A percentile compares a stretch with the other conserved stretches of the same genome.
Conservation (phyloP, 2,888 invertebrate species). For the Clitarchus hookeri region DNA sequence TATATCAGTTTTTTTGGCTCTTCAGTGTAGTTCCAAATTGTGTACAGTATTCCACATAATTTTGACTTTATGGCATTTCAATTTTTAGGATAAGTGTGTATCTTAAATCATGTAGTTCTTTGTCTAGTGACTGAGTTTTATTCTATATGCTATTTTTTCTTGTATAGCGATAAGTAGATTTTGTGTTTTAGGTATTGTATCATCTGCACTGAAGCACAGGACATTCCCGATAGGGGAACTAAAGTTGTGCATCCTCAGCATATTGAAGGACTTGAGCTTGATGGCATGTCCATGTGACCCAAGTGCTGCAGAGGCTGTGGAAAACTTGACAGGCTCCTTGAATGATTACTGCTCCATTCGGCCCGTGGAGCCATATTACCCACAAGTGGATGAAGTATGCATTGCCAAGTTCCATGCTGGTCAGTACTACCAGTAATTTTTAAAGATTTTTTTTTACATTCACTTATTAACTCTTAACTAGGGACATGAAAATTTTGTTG, state of each 20-base stretch:
- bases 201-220: constrained; percentile 3
- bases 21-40: too few relatives aligned
- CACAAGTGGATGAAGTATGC: neutral
- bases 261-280: neutral
- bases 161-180: too few relatives aligned
- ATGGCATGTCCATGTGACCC: neutral
- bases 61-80: too few relatives aligned
- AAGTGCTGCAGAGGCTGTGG: neutral
- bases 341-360: neutral
- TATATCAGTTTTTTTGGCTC: too few relatives aligned
- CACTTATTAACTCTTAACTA: too few relatives aligned
- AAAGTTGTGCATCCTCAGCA: neutral
- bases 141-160: too few relatives aligned
- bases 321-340: neutral
- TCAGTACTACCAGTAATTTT: neutral
- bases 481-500: too few relatives aligned
- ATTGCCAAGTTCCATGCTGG: neutral
- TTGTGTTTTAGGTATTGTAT: neutral
- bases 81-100: too few relatives aligned
- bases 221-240: neutral
- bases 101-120: too few relatives aligned
- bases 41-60: too few relatives aligned
- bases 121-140: too few relatives aligned
- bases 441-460: too few relatives aligned
- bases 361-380: neutral